Base-by-base conservation (phyloP, 2,113 vertebrate genomes). In the Pterocles gutturalis region DNA sequence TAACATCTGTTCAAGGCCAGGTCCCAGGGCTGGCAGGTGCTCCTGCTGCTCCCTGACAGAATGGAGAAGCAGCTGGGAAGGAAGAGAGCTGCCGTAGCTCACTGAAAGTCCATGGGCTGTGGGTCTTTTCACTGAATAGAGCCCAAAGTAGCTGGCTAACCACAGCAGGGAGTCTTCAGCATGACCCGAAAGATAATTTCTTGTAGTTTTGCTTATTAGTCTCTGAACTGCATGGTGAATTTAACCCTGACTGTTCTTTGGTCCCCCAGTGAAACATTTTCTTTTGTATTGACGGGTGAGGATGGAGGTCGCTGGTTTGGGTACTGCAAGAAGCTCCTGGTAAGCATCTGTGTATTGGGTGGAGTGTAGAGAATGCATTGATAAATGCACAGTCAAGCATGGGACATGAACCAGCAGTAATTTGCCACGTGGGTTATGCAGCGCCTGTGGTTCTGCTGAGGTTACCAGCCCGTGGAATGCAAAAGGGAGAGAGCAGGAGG, bases 281-380 rank as follows among this genome's bases (percentile, higher is more conserved):
- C 99, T 64, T 99, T 99, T 26, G 99, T 99, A 80, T 96, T 99
- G 96, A 99, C 99, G 20, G 99, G 99, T 46, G 99, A 99, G 97
- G 99, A 99, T 33, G 99, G 99, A 83, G 99, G 99, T 95, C 99
- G 99, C 88, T 99, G 99, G 99, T 99, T 99, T 96, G 99, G 99
- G 88, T 99, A 99, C 97, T 99, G 99, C 98, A 99, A 98, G 95
- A 99, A 99, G 97, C 99, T 99, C 87, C 97, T 99, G 99, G 99
- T 99, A 98, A 99, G 99, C 98, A 77, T 25, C 19, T 83, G n/a
- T 41, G 29, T 43, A 21, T n/a, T 67, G 73, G 72, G 31, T 51
- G 58, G 38, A 71, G 34, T 5, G 25, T 16, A 8, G 73, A 81
- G 62, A 49, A 41, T 7, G 21, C 22, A 5, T 33, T 51, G 19